Evolutionary conservation across 1,140 invertebrate genomes (phyloP), one percentile per base, ranked within the genome.

Genomic region (Zaprionus taronus): DNA sequence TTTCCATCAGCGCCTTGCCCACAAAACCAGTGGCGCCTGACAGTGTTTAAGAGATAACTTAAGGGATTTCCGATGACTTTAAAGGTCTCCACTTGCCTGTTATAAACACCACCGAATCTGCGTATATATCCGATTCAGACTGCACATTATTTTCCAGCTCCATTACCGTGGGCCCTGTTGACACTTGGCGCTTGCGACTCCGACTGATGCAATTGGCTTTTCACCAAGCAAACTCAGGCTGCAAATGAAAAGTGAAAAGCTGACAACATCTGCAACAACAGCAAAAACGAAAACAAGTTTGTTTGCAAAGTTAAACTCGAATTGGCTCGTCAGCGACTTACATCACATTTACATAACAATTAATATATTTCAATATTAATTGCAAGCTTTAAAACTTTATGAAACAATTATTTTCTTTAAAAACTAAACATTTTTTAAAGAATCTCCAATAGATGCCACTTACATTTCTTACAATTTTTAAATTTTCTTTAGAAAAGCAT

Each of bases 1-100:
- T 97, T 86, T 97, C 96, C 61, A 97, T 91, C 58, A 96, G 91
- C 2, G 96, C 95, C 92, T 96, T 96, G 12, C 95, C 95, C 65
- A 93, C 89, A 81, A 96, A 96, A 12, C 91, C 91, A 56, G 91
- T 92, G 53, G 91, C 91, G 12, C 91, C 91, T 87, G 51, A 5
- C 12, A 62, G n/a, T 4, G 11, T 20, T 34, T 12, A 44, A 53
- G 4, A 38, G 7, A 38, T 14, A 22, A 53, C 20, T 5, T 17
- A n/a, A 41, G 41, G 5, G 34, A 17, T 5, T 57, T 51, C 26
- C 28, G 14, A 28, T 9, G 12, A 24, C 5, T 44, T 17, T 12
- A 4, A 4, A 5, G 0, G 0, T 11, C 9, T 22, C 0, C 1
- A 44, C 51, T 79, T 75, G 79, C 93, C 91, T 26, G 92, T 93